A percentile compares a stretch with the other conserved stretches of the same genome.
Conservation (phyloP, 2,888 invertebrate genomes). For the Rhagonycha fulva region DNA sequence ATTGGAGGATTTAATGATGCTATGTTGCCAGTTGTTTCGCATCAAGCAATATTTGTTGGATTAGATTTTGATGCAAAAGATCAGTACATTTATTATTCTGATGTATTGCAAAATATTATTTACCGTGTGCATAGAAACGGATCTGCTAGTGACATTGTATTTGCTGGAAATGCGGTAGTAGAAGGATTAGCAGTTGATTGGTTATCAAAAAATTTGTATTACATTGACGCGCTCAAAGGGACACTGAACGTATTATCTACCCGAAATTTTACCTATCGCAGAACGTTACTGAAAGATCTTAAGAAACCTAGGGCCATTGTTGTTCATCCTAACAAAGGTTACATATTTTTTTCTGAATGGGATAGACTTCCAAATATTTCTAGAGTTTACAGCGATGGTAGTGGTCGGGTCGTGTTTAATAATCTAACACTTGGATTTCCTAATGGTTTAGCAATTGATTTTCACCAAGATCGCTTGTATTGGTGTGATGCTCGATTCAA, state of each 20-base stretch:
- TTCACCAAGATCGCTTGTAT: conserved; percentile 83
- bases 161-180: conserved; percentile 96
- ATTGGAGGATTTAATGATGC: conserved; percentile 93
- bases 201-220: conserved; percentile 94
- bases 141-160: conserved; percentile 81
- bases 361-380: conserved; percentile 96
- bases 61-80: conserved; percentile 91
- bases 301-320: conserved; percentile 95
- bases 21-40: conserved; percentile 90
- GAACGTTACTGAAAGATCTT: conserved; percentile 83
- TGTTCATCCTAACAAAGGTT: conserved; percentile 94
- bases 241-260: conserved; percentile 92
- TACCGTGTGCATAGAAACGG: conserved; percentile 82
- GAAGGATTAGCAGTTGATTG: conserved; percentile 95
- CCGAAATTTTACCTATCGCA: conserved; percentile 79
- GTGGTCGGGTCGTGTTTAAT: conserved; percentile 82
- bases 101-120: conserved; percentile 94
- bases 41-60: conserved; percentile 91
- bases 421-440: conserved; percentile 96
- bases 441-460: conserved; percentile 94
- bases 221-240: conserved; percentile 92
- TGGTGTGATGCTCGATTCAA: conserved; percentile 97
- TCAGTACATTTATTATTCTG: conserved; percentile 95
- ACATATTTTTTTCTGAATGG: conserved; percentile 95
- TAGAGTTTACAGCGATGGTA: conserved; percentile 88